These are phyloP conservation scores for Corvus cornix DNA, from an alignment of 2,113 vertebrate genomes.

Conservation along the genomic window DNA sequence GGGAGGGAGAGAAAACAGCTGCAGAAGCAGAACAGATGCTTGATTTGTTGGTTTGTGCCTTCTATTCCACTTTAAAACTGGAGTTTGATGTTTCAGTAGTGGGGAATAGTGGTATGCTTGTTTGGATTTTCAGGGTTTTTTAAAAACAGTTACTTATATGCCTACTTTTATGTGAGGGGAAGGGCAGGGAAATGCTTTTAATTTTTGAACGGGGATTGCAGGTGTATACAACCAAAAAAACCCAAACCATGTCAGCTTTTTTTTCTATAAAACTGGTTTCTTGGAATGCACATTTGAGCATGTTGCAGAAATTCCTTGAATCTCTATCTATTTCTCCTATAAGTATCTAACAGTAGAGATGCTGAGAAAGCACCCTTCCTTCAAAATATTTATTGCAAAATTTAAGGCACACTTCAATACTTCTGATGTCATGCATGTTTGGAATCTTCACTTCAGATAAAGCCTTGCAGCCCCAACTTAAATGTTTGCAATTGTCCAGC, in stretches of 20 bases:
- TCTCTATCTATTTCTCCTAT: neutral
- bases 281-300: neutral
- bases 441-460: neutral
- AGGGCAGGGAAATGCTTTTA: neutral
- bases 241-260: neutral
- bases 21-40: neutral
- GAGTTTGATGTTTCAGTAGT: neutral
- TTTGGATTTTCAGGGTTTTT: neutral
- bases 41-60: neutral
- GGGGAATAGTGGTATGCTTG: neutral
- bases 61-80: neutral
- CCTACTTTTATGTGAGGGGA: neutral
- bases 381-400: neutral
- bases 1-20: neutral
- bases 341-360: neutral
- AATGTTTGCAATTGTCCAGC: neutral
- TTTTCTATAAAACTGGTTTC: neutral
- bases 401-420: neutral
- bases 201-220: neutral
- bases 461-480: neutral
- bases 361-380: neutral
- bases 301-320: neutral
- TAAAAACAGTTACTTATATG: accelerated
- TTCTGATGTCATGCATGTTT: neutral
- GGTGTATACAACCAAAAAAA: neutral